Evolutionary conservation across 2,888 invertebrate genomes (phyloP).

Genomic region (Trilocha varians): DNA sequence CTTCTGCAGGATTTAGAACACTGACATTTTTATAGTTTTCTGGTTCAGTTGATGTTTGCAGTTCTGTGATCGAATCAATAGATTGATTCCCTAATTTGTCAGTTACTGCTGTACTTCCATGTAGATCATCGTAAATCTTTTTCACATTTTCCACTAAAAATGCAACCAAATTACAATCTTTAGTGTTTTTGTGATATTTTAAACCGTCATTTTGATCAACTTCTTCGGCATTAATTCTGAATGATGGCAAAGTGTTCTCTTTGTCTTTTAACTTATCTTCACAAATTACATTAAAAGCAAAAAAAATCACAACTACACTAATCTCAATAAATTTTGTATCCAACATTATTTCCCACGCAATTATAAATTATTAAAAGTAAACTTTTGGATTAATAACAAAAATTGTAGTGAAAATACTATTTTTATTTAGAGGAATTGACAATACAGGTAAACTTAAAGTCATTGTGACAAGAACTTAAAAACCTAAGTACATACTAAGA

Average conservation of each 20-base stretch:
- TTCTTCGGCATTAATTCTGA: slow-evolving; percentile 40
- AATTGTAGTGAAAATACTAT: no score
- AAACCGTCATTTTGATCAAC: slow-evolving; percentile 18
- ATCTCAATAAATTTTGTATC: no score
- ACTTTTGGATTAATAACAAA: no score
- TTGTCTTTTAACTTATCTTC: slow-evolving; percentile 17
- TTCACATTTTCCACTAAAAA: slow-evolving; percentile 43
- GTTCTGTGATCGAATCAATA: not conserved
- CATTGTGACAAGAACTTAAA: no score
- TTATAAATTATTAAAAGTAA: no score
- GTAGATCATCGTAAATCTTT: slow-evolving; percentile 34
- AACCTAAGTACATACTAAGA: no score
- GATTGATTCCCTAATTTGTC: slow-evolving; percentile 1
- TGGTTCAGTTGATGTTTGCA: not conserved
- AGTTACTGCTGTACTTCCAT: slow-evolving; percentile 16
- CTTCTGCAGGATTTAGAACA: not conserved
- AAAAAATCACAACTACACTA: slow-evolving; percentile 1
- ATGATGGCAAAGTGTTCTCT: slow-evolving; percentile 33
- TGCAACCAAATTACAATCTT: slow-evolving; percentile 30
- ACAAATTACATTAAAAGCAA: slow-evolving; percentile 5
- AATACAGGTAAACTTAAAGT: no score
- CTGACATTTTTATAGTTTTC: not conserved
- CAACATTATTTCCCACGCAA: no score
- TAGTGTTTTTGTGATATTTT: slow-evolving; percentile 15
- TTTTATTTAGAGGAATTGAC: no score